These are phyloP conservation scores for Pinna nobilis DNA, from an alignment of 1,140 invertebrate species.

Conservation along the genomic window DNA sequence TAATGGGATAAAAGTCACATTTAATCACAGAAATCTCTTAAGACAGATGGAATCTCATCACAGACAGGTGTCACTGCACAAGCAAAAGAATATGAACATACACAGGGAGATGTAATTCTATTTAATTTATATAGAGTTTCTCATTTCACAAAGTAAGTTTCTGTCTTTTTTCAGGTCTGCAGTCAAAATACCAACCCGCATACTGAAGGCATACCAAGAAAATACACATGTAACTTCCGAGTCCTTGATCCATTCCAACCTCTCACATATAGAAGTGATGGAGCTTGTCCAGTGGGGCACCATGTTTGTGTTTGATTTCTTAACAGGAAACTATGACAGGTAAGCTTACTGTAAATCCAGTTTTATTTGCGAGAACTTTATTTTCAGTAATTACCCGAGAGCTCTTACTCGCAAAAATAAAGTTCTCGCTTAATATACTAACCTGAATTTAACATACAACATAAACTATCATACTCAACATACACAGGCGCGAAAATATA, in stretches of 20 bases:
- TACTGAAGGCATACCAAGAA: slow-evolving; percentile 57
- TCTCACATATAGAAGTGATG: slow-evolving; percentile 53
- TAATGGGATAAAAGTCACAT: too few species aligned
- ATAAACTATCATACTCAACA: too few species aligned
- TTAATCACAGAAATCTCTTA: too few species aligned
- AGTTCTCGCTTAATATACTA: too few species aligned
- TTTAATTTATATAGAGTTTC: background rate
- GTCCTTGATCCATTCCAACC: slow-evolving; percentile 24
- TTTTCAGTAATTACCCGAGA: too few species aligned
- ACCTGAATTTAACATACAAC: too few species aligned
- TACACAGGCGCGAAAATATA: too few species aligned
- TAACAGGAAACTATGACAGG: slow-evolving; percentile 76
- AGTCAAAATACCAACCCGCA: slow-evolving; percentile 57
- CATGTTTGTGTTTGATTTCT: slow-evolving; percentile 75
- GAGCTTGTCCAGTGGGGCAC: slow-evolving; percentile 74
- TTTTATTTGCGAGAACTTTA: too few species aligned
- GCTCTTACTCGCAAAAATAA: too few species aligned
- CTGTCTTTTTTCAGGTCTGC: slow-evolving; percentile 51
- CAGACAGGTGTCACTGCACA: background rate
- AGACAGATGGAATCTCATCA: background rate
- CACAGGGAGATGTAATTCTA: background rate
- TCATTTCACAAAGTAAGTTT: background rate
- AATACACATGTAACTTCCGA: slow-evolving; percentile 34
- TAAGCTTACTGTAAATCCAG: too few species aligned
- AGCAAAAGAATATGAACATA: background rate